phyloP scores from a whole-genome alignment of 2,888 invertebrate species.

The Bellardia pandia region DNA sequence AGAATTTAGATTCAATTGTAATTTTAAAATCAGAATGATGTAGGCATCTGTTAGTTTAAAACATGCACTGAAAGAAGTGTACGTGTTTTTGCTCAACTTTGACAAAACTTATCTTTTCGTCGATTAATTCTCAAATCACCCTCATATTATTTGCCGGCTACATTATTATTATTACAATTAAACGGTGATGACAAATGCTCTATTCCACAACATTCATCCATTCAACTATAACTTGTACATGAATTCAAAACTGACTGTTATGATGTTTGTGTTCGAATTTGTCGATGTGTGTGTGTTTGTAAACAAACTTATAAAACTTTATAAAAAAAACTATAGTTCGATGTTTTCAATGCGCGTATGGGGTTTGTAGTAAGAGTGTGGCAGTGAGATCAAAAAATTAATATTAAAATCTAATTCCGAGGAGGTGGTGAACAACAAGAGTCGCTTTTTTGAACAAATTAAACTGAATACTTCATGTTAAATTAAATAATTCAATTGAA shows the following conservation, averaged over 20 bases:
- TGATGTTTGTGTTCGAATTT: neutral
- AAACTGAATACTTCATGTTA: slow-evolving; percentile 20
- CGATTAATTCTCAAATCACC: neutral
- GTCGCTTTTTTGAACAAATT: slow-evolving; percentile 26
- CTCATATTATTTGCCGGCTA: slow-evolving; percentile 47
- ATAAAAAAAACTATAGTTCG: no score
- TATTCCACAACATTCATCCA: neutral
- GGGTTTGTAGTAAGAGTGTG: slow-evolving; percentile 15
- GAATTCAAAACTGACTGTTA: neutral
- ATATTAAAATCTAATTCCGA: slow-evolving; percentile 9
- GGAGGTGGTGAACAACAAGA: slow-evolving; percentile 19
- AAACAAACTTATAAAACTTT: no score
- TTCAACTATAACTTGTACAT: neutral
- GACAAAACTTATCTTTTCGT: no score
- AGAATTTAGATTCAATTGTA: no score
- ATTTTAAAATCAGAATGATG: no score
- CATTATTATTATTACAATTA: slow-evolving; percentile 39
- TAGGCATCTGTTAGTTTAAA: no score
- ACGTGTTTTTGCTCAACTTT: no score
- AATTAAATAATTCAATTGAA: slow-evolving; percentile 32
- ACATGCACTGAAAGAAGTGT: no score
- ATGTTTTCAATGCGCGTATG: neutral
- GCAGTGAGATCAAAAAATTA: slow-evolving; percentile 25
- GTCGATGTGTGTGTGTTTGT: neutral
- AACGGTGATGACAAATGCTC: slow-evolving; percentile 35